These are phyloP conservation scores for Platygyra sinensis DNA, from an alignment of 64 coral and sea anemone genomes.

Conservation along the genomic window DNA sequence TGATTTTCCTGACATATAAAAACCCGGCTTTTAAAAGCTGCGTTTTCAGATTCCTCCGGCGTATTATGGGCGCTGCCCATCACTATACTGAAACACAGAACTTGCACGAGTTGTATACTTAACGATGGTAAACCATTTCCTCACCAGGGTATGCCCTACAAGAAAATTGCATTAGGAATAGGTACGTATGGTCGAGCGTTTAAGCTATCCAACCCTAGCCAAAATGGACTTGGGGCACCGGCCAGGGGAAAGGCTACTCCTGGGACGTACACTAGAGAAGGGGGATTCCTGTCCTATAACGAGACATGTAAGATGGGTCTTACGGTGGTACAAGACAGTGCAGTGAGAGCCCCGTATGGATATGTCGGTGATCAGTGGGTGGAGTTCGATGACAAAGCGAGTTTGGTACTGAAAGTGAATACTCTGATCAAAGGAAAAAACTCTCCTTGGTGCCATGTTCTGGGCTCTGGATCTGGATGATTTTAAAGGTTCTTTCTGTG, in stretches of 20 bases:
- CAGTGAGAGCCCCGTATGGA: slow-evolving; percentile 68
- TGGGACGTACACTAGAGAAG: slow-evolving; percentile 58
- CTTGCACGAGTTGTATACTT: too few species aligned
- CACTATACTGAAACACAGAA: too few species aligned
- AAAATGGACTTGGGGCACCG: slow-evolving; percentile 56
- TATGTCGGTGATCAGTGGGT: slow-evolving; percentile 63
- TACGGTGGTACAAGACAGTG: slow-evolving; percentile 51
- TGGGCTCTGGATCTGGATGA: slow-evolving; percentile 94
- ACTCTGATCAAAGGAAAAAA: slow-evolving; percentile 63
- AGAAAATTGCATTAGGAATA: slow-evolving; percentile 68
- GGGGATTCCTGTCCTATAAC: slow-evolving; percentile 65
- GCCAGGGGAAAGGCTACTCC: background rate
- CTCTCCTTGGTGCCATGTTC: slow-evolving; percentile 87
- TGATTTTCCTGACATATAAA: too few species aligned
- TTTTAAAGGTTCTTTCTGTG: too few species aligned
- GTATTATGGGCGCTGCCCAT: too few species aligned
- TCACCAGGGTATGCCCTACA: slow-evolving; percentile 67
- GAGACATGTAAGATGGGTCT: slow-evolving; percentile 69
- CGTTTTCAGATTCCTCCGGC: too few species aligned
- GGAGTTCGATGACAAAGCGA: slow-evolving; percentile 54
- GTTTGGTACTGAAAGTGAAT: slow-evolving; percentile 60
- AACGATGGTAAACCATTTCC: background rate
- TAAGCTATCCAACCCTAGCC: slow-evolving; percentile 16
- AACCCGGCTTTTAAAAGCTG: too few species aligned
- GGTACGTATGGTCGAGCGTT: slow-evolving; percentile 68